Conservation (phyloP, 2,888 invertebrate species). For the Lithodes maja region DNA sequence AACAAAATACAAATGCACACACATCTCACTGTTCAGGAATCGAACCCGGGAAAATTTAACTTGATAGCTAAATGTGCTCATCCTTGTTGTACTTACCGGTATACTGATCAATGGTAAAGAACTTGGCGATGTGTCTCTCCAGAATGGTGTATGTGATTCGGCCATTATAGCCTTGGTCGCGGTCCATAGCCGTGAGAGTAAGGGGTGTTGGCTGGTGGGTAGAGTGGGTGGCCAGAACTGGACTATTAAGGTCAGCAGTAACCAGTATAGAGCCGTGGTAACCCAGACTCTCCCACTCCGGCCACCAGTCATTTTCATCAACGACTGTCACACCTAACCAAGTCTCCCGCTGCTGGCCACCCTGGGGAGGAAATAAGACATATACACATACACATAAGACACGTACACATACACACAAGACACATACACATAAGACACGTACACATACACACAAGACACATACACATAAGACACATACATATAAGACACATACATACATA, state of each 20-base stretch:
- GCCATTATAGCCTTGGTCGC: constrained; percentile 88
- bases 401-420: no score
- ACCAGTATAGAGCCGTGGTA: constrained; percentile 80
- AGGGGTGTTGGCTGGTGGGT: constrained; percentile 44
- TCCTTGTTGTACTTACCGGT: constrained; percentile 50
- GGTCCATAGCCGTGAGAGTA: constrained; percentile 84
- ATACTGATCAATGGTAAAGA: constrained; percentile 58
- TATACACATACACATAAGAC: no score
- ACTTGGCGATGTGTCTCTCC: constrained; percentile 48
- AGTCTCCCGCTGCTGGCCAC: constrained; percentile 43
- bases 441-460: no score
- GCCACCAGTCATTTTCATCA: constrained; percentile 69
- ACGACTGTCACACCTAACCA: constrained; percentile 62
- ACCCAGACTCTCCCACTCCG: constrained; percentile 54
- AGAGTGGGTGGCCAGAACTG: constrained; percentile 10
- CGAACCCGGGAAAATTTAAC: no score
- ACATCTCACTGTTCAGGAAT: no score
- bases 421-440: no score
- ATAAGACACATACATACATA: no score
- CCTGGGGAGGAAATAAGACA: no score
- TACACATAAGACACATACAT: no score
- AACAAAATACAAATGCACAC: no score
- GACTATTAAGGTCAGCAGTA: constrained; percentile 74
- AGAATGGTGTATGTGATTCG: constrained; percentile 85
- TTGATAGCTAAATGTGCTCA: background rate